Percentiles rank a stretch among this genome's conserved stretches.
These are phyloP conservation scores for Drosophila helvetica DNA, from an alignment of 2,888 invertebrate species.

Conservation along the genomic window DNA sequence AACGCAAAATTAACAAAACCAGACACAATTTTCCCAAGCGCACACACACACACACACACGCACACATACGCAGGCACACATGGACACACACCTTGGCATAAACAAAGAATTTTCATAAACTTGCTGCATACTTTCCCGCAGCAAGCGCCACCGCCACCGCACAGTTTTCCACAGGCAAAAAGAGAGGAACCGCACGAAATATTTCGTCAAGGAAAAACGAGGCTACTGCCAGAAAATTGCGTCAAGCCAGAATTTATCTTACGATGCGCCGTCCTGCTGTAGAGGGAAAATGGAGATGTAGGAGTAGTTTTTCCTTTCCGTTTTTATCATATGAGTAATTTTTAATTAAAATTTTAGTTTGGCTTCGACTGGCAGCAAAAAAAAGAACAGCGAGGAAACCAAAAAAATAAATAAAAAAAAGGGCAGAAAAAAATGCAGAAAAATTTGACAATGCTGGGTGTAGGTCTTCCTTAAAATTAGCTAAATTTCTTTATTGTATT, in stretches of 20 bases:
- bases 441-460: background rate
- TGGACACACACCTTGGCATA: constrained; percentile 48
- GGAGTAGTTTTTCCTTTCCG: background rate
- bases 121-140: constrained; percentile 66
- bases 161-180: constrained; percentile 19
- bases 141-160: constrained; percentile 21
- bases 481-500: background rate
- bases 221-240: constrained; percentile 58
- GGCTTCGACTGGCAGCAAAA: constrained; percentile 35
- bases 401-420: constrained; percentile 49
- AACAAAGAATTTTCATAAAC: constrained; percentile 77
- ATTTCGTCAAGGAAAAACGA: constrained; percentile 60
- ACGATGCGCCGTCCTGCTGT: background rate
- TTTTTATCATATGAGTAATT: constrained; percentile 61
- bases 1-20: constrained; percentile 71
- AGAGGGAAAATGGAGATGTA: constrained; percentile 11
- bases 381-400: constrained; percentile 21
- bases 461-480: background rate
- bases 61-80: constrained; percentile 11
- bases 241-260: constrained; percentile 64
- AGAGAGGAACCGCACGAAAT: constrained; percentile 60
- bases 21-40: constrained; percentile 58
- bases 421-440: background rate
- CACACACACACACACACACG: constrained; percentile 11
- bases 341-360: constrained; percentile 69